Evolutionary conservation across 2,797 vertebrate species (phyloP).

Genomic region (Knipowitschia caucasica): DNA sequence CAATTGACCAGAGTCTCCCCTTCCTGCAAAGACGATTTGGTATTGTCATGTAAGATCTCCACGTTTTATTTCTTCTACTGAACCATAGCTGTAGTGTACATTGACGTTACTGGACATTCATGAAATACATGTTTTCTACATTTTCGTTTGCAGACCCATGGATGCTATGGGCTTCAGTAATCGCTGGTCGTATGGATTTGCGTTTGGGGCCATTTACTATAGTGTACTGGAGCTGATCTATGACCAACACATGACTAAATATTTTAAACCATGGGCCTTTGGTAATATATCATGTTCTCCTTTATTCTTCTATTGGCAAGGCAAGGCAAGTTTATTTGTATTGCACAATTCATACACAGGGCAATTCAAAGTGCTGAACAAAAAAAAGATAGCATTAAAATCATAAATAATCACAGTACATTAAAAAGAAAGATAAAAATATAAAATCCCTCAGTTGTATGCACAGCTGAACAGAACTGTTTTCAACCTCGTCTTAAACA

Average conservation of each 20-base stretch:
- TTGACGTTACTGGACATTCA: too few relatives aligned
- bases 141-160: conserved; percentile 74
- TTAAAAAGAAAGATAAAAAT: too few relatives aligned
- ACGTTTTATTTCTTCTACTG: neutral
- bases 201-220: conserved; percentile 83
- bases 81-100: neutral
- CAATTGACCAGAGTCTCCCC: conserved; percentile 67
- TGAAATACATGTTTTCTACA: neutral
- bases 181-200: conserved; percentile 88
- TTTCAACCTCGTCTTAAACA: too few relatives aligned
- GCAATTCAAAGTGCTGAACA: too few relatives aligned
- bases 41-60: conserved; percentile 79
- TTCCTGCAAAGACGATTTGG: conserved; percentile 72
- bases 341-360: too few relatives aligned
- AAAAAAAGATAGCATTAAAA: too few relatives aligned
- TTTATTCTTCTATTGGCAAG: neutral
- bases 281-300: conserved; percentile 55
- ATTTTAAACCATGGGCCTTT: conserved; percentile 79
- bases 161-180: conserved; percentile 84
- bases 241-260: conserved; percentile 71
- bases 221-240: conserved; percentile 84
- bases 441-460: too few relatives aligned
- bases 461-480: too few relatives aligned
- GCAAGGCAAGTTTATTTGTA: too few relatives aligned
- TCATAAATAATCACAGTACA: too few relatives aligned